These are phyloP conservation scores for Philonicus albiceps DNA, from an alignment of 2,888 invertebrate genomes.

Conservation along the genomic window DNA sequence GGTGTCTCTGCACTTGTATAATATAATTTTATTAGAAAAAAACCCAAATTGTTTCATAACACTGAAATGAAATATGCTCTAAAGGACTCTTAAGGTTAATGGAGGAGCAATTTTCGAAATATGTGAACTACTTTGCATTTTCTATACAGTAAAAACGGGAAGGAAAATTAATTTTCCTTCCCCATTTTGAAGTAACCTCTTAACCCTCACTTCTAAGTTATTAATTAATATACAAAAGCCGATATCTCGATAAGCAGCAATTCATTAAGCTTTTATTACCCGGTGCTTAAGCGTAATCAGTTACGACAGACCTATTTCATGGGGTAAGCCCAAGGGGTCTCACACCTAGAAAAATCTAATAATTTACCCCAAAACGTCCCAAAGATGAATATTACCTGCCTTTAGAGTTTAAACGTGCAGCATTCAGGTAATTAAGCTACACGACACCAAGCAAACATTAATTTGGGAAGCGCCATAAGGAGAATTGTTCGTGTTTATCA, in stretches of 20 bases:
- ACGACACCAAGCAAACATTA: conserved; percentile 22
- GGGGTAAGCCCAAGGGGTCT: background rate
- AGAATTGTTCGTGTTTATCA: conserved; percentile 10
- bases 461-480: conserved; percentile 9
- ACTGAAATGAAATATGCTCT: background rate
- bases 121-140: background rate
- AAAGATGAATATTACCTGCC: background rate
- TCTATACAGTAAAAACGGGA: background rate
- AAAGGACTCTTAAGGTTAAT: background rate
- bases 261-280: background rate
- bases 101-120: background rate
- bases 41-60: background rate
- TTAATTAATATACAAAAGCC: background rate
- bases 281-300: background rate
- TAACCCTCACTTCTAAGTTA: background rate
- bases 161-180: background rate
- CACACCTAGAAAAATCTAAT: background rate
- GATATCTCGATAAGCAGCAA: background rate
- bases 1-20: background rate
- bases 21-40: background rate
- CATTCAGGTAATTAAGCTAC: conserved; percentile 11
- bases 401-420: background rate
- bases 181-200: background rate
- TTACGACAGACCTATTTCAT: background rate
- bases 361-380: background rate